Conservation (phyloP, 2,888 invertebrate genomes). For the Volucella inflata region DNA sequence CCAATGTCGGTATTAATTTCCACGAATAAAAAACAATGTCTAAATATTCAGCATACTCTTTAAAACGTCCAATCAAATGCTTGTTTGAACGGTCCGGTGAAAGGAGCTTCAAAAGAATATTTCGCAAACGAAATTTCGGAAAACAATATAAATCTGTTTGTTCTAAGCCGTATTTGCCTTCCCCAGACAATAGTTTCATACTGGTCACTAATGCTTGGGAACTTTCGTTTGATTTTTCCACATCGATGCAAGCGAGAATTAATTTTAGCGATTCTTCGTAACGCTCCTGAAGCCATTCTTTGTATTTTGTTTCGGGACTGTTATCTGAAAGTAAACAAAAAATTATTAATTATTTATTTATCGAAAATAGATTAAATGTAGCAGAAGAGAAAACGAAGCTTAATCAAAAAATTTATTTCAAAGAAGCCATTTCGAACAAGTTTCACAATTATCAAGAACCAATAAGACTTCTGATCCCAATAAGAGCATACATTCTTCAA, state of each 20-base stretch:
- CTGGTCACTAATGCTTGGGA: slow-evolving; percentile 88
- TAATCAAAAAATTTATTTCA: neutral
- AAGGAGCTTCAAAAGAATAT: slow-evolving; percentile 87
- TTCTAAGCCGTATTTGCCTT: slow-evolving; percentile 88
- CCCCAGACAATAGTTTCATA: slow-evolving; percentile 89
- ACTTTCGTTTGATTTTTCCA: slow-evolving; percentile 85
- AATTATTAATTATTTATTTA: neutral
- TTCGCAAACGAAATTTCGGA: slow-evolving; percentile 88
- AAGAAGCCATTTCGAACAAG: too few species aligned
- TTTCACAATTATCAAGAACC: too few species aligned
- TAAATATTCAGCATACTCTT: slow-evolving; percentile 89
- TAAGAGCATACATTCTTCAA: too few species aligned
- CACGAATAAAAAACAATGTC: slow-evolving; percentile 91
- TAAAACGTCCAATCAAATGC: slow-evolving; percentile 87
- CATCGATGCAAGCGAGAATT: slow-evolving; percentile 86
- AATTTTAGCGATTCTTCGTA: slow-evolving; percentile 88
- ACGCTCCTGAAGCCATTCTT: slow-evolving; percentile 88
- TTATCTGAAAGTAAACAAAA: slow-evolving; percentile 80
- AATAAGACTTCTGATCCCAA: too few species aligned
- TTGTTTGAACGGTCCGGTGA: slow-evolving; percentile 87
- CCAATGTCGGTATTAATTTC: slow-evolving; percentile 86
- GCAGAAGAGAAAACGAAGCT: neutral
- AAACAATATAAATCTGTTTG: slow-evolving; percentile 85
- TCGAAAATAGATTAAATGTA: neutral
- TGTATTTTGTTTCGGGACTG: slow-evolving; percentile 87